Conservation (phyloP, 2,888 invertebrate species). For the Drosophila prostipennis region DNA sequence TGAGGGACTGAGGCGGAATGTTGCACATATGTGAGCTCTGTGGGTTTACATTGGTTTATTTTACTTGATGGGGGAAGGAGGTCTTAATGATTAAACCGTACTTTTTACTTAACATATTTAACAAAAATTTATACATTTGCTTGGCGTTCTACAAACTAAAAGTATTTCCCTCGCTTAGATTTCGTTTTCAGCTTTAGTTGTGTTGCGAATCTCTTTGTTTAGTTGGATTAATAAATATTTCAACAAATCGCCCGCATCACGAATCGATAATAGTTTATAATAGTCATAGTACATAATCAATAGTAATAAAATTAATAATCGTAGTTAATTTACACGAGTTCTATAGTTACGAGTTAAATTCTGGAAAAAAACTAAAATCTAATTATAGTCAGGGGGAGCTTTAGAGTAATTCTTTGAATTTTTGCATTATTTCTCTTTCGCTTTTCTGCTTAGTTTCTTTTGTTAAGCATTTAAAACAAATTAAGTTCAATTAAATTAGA, state of each 20-base stretch:
- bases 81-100: slow-evolving; percentile 37
- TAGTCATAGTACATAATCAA: slow-evolving; percentile 48
- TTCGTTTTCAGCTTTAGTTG: slow-evolving; percentile 35
- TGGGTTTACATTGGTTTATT: slow-evolving; percentile 30
- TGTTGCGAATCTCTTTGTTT: slow-evolving; percentile 39
- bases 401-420: slow-evolving; percentile 76
- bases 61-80: slow-evolving; percentile 26
- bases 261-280: slow-evolving; percentile 61
- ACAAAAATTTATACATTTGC: slow-evolving; percentile 71
- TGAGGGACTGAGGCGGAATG: slow-evolving; percentile 60
- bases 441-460: slow-evolving; percentile 20
- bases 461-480: slow-evolving; percentile 43
- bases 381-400: slow-evolving; percentile 57
- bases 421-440: slow-evolving; percentile 17
- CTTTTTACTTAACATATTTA: slow-evolving; percentile 67
- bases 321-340: slow-evolving; percentile 56
- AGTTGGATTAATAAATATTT: slow-evolving; percentile 71
- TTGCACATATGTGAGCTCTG: slow-evolving; percentile 64
- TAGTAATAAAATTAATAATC: slow-evolving; percentile 53
- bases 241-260: slow-evolving; percentile 69
- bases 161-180: slow-evolving; percentile 15
- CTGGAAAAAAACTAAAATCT: slow-evolving; percentile 56
- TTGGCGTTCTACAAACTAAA: slow-evolving; percentile 71
- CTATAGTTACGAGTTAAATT: slow-evolving; percentile 56
- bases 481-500: slow-evolving; percentile 49